A percentile compares a stretch with the other conserved stretches of the same genome.
Conservation (phyloP, 2,888 invertebrate species). For the Stenolophus ochropezus region DNA sequence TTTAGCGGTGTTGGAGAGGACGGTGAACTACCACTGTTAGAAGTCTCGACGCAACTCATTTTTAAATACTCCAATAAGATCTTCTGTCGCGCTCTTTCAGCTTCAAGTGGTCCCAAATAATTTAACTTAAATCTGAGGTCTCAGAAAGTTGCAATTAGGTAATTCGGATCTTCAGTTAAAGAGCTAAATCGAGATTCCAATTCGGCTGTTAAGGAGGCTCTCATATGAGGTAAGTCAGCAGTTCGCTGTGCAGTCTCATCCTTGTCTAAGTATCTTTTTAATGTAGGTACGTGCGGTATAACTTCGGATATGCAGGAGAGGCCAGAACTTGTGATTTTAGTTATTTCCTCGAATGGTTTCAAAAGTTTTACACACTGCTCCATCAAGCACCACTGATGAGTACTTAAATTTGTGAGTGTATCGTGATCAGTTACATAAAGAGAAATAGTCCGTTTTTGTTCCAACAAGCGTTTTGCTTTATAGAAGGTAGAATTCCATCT, state of each 20-base stretch:
- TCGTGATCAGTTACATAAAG: conserved; percentile 61
- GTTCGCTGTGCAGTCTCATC: conserved; percentile 24
- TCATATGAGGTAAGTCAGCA: conserved; percentile 44
- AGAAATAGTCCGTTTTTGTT: conserved; percentile 61
- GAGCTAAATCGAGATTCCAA: conserved; percentile 62
- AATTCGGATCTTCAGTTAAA: conserved; percentile 62
- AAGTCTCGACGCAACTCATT: conserved; percentile 65
- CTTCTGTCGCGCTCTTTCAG: conserved; percentile 65
- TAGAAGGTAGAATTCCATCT: conserved; percentile 61
- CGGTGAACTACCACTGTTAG: conserved; percentile 54
- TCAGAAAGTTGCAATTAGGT: conserved; percentile 61
- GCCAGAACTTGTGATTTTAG: conserved; percentile 62
- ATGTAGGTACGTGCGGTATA: conserved; percentile 62
- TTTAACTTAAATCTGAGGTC: conserved; percentile 64
- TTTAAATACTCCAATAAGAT: conserved; percentile 65
- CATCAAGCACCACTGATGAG: conserved; percentile 58
- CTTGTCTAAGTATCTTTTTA: conserved; percentile 52
- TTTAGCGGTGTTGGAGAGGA: conserved; percentile 50
- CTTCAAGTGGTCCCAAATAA: conserved; percentile 63
- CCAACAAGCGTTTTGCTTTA: conserved; percentile 58
- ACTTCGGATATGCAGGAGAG: conserved; percentile 62
- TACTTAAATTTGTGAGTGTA: conserved; percentile 55
- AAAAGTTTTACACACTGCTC: conserved; percentile 59
- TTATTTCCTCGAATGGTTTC: conserved; percentile 63
- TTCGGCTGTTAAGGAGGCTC: conserved; percentile 62